Evolutionary conservation across 2,113 vertebrate genomes (phyloP), one percentile per base, ranked within the genome.

Genomic region (Bambusicola thoracicus): DNA sequence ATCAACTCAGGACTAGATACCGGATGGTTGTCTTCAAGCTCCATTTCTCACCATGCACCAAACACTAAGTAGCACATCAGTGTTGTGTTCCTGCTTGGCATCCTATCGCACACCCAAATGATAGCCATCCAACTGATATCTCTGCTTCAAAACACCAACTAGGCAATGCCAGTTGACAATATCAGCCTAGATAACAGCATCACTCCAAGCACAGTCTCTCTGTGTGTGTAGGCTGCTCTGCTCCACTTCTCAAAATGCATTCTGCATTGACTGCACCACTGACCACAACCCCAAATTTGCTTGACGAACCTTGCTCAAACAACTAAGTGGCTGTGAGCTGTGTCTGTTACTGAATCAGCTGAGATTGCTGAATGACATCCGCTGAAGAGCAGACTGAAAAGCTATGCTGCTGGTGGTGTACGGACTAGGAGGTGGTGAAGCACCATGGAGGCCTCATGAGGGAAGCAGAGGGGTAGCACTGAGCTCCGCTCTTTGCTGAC

Each of bases 321-420:
- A 65, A 4, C 0, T 0, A 30, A 56, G 65, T n/a, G 32, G 5
- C 40, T 84, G 48, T 32, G 65, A 81, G 58, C 25, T 36, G 6
- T 11, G 59, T 41, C 25, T 79, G 48, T 56, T 29, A 36, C 10
- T 15, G 12, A 13, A 16, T 43, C 34, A 41, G 29, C 30, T 40
- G 58, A 46, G n/a, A 62, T 40, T 32, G 34, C 32, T 20, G 66
- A 36, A 41, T 6, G 0, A 27, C 48, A 6, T 55, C 62, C 44
- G 15, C 0, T 15, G 44, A n/a, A 79, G 11, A 65, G n/a, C 44
- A 46, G 9, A 66, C 18, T 14, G 18, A 53, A 72, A 88, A 75
- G 13, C 6, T 5, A n/a, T 0, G 2, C 6, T 29, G 17, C 11
- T 11, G 3, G 6, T 13, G 74, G 40, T 4, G 11, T 27, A 40